Evolutionary conservation across 2,797 vertebrate genomes (phyloP).

Genomic region (Iguana delicatissima): DNA sequence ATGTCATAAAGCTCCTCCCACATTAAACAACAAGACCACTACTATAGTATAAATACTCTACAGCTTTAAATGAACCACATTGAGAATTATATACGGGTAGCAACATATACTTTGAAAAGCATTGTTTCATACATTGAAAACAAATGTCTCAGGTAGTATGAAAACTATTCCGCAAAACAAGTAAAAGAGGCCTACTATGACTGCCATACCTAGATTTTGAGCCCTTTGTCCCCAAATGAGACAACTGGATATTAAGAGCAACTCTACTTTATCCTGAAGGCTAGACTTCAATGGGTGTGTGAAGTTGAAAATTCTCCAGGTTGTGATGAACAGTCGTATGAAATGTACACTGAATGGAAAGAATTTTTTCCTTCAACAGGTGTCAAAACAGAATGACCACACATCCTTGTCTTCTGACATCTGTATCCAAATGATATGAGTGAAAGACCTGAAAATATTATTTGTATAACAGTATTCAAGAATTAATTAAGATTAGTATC

Average conservation of each 20-base stretch:
- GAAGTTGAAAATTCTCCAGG: not conserved
- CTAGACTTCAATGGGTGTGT: not conserved
- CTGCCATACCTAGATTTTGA: not conserved
- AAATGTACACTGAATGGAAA: not conserved
- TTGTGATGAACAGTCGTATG: not conserved
- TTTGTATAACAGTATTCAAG: not conserved
- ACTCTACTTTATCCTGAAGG: slow-evolving; percentile 4
- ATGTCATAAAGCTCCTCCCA: not conserved
- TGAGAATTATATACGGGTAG: not conserved
- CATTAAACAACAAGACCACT: not conserved
- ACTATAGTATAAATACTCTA: not conserved
- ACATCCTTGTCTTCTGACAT: slow-evolving; percentile 15
- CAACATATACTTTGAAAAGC: not conserved
- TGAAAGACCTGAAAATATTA: not conserved
- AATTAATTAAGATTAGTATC: slow-evolving; percentile 30
- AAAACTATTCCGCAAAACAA: not conserved
- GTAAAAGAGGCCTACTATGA: not conserved
- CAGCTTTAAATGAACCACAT: not conserved
- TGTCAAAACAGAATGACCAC: not conserved
- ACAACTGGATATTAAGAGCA: not conserved
- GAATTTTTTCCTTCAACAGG: not conserved
- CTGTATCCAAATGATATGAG: not conserved
- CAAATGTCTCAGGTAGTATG: not conserved
- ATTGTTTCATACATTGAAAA: not conserved
- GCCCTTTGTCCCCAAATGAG: not conserved